These are phyloP conservation scores for Zalophus californianus DNA, from an alignment of 2,797 vertebrate genomes.

Conservation along the genomic window DNA sequence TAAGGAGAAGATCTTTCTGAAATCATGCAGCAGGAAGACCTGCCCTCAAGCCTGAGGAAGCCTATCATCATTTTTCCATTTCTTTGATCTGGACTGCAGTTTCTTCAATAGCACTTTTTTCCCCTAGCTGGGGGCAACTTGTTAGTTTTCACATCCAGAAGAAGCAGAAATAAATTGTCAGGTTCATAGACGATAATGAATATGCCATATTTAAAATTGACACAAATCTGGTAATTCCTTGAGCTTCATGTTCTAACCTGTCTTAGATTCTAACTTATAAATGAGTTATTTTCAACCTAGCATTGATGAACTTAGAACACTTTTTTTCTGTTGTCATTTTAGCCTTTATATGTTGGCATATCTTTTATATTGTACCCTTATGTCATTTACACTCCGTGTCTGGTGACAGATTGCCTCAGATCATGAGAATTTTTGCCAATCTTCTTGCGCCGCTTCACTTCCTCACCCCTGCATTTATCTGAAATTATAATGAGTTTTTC, in stretches of 20 bases:
- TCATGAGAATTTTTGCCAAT: conserved; percentile 64
- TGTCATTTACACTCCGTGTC: conserved; percentile 57
- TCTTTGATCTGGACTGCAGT: conserved; percentile 61
- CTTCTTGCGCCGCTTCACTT: conserved; percentile 72
- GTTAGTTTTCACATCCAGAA: conserved; percentile 49
- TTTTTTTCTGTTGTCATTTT: conserved; percentile 22
- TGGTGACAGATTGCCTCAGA: conserved; percentile 67
- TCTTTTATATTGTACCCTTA: conserved; percentile 55
- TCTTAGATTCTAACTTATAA: conserved; percentile 26
- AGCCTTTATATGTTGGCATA: conserved; percentile 49
- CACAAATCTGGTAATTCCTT: conserved; percentile 57
- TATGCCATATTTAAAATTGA: conserved; percentile 58
- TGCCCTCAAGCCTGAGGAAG: conserved; percentile 69
- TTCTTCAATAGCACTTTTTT: conserved; percentile 47
- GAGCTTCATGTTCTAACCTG: conserved; percentile 51
- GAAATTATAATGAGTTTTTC: conserved; percentile 86
- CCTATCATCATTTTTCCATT: conserved; percentile 52
- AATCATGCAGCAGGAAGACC: conserved; percentile 46
- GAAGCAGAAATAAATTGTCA: conserved; percentile 45
- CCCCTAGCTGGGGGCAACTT: not conserved
- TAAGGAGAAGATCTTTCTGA: conserved; percentile 64
- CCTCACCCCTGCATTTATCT: conserved; percentile 78
- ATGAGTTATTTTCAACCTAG: conserved; percentile 8
- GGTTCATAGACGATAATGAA: conserved; percentile 48
- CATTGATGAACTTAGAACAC: not conserved